Conservation (phyloP, 2,797 vertebrate genomes). For the Harpagifer antarcticus region DNA sequence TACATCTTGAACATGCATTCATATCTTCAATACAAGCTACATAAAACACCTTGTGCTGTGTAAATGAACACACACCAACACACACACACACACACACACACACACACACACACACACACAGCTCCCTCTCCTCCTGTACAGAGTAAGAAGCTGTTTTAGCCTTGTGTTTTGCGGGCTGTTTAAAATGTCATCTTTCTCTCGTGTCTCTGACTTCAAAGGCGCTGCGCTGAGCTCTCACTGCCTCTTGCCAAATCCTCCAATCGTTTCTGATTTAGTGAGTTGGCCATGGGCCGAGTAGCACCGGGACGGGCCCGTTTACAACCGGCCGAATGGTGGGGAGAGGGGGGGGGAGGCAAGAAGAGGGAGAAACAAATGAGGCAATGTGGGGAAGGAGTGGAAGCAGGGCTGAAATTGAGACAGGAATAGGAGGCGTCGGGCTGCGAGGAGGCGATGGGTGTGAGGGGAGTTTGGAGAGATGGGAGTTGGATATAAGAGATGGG, state of each 20-base stretch:
- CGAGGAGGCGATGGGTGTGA: slow-evolving; percentile 58
- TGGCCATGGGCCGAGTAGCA: slow-evolving; percentile 81
- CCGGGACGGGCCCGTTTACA: slow-evolving; percentile 82
- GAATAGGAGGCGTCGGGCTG: slow-evolving; percentile 69
- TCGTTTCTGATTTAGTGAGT: slow-evolving; percentile 87
- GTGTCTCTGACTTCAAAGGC: slow-evolving; percentile 83
- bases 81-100: too few relatives aligned
- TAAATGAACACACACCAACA: slow-evolving; percentile 31
- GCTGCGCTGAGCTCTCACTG: slow-evolving; percentile 81
- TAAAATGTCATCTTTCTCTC: slow-evolving; percentile 86
- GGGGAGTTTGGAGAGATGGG: slow-evolving; percentile 65
- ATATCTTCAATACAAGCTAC: slow-evolving; percentile 29
- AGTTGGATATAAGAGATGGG: slow-evolving; percentile 65
- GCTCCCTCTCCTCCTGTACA: slow-evolving; percentile 25
- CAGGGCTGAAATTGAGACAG: slow-evolving; percentile 75
- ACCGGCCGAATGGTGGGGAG: slow-evolving; percentile 60
- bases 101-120: slow-evolving; percentile 23
- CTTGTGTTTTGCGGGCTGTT: slow-evolving; percentile 84
- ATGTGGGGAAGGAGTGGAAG: slow-evolving; percentile 63
- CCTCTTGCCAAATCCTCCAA: slow-evolving; percentile 87
- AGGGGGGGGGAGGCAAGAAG: slow-evolving; percentile 20
- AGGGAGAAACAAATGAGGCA: slow-evolving; percentile 64
- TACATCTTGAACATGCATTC: slow-evolving; percentile 21
- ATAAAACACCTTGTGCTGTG: slow-evolving; percentile 37
- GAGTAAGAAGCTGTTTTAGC: slow-evolving; percentile 78